phyloP scores from a whole-genome alignment of 2,888 invertebrate species.

The Drosophila sordidapex region DNA sequence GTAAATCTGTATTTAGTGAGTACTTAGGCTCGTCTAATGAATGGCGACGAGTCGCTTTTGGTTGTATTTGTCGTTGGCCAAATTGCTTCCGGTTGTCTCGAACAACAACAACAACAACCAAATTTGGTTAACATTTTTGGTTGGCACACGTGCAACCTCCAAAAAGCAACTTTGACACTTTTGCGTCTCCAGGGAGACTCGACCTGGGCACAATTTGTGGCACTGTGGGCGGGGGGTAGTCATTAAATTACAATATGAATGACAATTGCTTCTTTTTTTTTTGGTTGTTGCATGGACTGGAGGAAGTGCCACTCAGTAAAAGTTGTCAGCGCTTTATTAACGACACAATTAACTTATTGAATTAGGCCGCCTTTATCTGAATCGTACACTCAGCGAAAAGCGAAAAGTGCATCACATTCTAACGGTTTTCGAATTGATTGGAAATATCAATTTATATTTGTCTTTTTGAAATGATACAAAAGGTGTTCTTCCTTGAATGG shows the following conservation, averaged over 20 bases:
- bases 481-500: background rate
- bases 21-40: slow-evolving; percentile 47
- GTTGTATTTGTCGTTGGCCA: slow-evolving; percentile 24
- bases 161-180: slow-evolving; percentile 47
- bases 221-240: slow-evolving; percentile 21
- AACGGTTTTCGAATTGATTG: too few species aligned
- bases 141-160: slow-evolving; percentile 64
- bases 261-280: slow-evolving; percentile 44
- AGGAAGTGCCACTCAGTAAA: slow-evolving; percentile 65
- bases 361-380: slow-evolving; percentile 35
- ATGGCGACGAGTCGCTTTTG: slow-evolving; percentile 32
- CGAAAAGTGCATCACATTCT: background rate
- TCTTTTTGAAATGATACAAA: too few species aligned
- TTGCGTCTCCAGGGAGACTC: background rate
- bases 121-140: slow-evolving; percentile 31
- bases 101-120: background rate
- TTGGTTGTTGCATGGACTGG: slow-evolving; percentile 21
- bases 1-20: slow-evolving; percentile 36
- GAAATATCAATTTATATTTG: background rate
- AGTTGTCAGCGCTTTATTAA: slow-evolving; percentile 52
- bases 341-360: slow-evolving; percentile 71
- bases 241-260: slow-evolving; percentile 70
- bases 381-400: background rate
- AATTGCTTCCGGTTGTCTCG: slow-evolving; percentile 68
- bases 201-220: slow-evolving; percentile 12